Base-by-base conservation (phyloP, 2,113 vertebrate genomes). In the Steatornis caripensis region DNA sequence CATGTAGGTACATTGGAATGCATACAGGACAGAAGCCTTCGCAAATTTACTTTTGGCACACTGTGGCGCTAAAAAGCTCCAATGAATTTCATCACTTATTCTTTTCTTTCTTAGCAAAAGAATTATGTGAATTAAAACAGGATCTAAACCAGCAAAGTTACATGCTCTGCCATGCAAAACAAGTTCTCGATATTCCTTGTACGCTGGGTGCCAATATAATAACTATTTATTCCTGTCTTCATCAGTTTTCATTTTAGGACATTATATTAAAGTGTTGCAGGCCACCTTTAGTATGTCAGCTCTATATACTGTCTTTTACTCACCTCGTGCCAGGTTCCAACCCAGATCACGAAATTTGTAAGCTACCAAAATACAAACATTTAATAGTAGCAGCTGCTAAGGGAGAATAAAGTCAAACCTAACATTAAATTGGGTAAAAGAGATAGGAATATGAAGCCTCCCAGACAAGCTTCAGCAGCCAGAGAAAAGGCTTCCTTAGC, bases 281-380 rank as follows among this genome's bases (percentile, higher is more conserved):
- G 90, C 83, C 90, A 81, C 57, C 95, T 93, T 68, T 90, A 92
- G 43, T 39, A 90, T 94, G 68, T 54, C 92, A 96, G 81, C 65
- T 95, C 81, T 79, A 79, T n/a, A 27, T 43, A 87, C 81, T 89
- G 41, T 80, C 93, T 96, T 89, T 41, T 96, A 96, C 95, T 97
- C 72, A 93, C 93, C 95, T 95, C n/a, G 0, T 90, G 69, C 72
- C 84, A 92, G 80, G 93, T 95, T 93, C 95, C 95, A 97, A 95
- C 91, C 87, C 92, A 97, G 94, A 93, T 81, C 95, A 96, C 64
- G 39, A 95, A 96, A 95, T 95, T 97, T 96, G 96, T 96, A 90
- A 96, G 95, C 95, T 97, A 97, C 94, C 95, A 96, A 94, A 97
- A 97, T 97, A 96, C 95, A 96, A 96, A 96, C 83, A 96, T 96